Evolutionary conservation across 2,888 invertebrate genomes (phyloP).

Genomic region (Mechanitis messenoides): DNA sequence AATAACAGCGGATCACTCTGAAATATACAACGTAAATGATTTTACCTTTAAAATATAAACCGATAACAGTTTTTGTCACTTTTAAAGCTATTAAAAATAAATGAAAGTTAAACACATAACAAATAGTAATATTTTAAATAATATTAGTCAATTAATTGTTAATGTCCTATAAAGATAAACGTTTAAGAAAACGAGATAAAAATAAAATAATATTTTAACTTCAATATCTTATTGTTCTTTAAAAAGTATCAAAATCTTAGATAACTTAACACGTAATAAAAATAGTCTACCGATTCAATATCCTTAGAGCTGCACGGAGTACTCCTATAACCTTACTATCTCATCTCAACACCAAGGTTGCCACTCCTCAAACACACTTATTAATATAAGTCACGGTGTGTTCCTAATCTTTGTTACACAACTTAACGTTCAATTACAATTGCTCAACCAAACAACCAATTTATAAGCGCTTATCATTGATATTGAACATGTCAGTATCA

Average conservation of each 20-base stretch:
- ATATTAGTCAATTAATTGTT: too few relatives aligned
- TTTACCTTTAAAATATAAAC: neutral
- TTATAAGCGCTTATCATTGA: constrained; percentile 11
- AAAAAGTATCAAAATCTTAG: too few relatives aligned
- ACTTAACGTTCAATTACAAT: constrained; percentile 23
- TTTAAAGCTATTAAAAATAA: neutral
- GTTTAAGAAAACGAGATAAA: too few relatives aligned
- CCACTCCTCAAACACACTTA: constrained; percentile 3
- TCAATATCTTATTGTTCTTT: too few relatives aligned
- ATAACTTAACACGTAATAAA: too few relatives aligned
- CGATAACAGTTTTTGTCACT: neutral
- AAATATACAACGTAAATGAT: neutral
- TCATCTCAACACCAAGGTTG: too few relatives aligned
- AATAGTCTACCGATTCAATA: constrained; percentile 2
- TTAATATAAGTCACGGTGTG: constrained; percentile 29
- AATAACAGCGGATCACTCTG: constrained; percentile 18
- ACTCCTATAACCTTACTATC: too few relatives aligned
- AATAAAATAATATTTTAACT: too few relatives aligned
- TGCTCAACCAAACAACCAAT: constrained; percentile 16
- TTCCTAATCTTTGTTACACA: constrained; percentile 27
- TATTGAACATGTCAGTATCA: constrained; percentile 14
- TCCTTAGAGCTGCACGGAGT: constrained; percentile 14
- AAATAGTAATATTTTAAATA: too few relatives aligned
- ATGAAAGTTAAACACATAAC: too few relatives aligned
- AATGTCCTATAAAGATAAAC: too few relatives aligned